Evolutionary conservation across 2,113 vertebrate genomes (phyloP).

Genomic region (Sterna hirundo): DNA sequence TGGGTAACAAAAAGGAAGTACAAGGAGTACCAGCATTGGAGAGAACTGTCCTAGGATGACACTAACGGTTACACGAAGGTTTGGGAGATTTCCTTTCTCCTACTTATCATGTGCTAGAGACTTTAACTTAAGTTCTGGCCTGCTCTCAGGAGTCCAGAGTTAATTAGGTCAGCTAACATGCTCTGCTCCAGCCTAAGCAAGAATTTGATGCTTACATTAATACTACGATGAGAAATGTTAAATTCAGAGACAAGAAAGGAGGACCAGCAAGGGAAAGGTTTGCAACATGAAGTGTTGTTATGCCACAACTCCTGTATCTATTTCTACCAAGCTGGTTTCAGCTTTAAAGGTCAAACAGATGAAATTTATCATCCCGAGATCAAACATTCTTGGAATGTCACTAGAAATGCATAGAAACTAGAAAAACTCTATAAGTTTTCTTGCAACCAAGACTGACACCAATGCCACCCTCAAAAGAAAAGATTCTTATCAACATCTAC

Average conservation of each 20-base stretch:
- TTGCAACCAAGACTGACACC: not conserved
- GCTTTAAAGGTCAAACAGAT: not conserved
- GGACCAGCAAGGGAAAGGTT: not conserved
- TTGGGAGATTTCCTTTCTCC: not conserved
- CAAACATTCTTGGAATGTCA: not conserved
- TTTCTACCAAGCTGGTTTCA: not conserved
- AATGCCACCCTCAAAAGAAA: not conserved
- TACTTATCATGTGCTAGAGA: not conserved
- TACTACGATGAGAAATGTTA: not conserved
- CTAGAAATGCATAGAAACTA: not conserved
- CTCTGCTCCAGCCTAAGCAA: not conserved
- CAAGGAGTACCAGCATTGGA: not conserved
- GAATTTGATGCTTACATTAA: not conserved
- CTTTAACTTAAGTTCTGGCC: not conserved
- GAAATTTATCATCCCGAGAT: not conserved
- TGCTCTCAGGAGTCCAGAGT: not conserved
- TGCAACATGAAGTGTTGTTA: rapidly evolving
- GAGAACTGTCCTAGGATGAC: not conserved
- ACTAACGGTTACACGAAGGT: not conserved
- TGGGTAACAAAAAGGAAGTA: not conserved
- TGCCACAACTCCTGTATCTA: not conserved
- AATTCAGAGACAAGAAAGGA: not conserved
- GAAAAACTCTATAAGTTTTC: rapidly evolving
- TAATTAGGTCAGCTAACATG: not conserved
- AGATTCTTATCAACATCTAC: not conserved